Base-by-base conservation (phyloP, 2,113 vertebrate species). In the Chionodraco myersi region DNA sequence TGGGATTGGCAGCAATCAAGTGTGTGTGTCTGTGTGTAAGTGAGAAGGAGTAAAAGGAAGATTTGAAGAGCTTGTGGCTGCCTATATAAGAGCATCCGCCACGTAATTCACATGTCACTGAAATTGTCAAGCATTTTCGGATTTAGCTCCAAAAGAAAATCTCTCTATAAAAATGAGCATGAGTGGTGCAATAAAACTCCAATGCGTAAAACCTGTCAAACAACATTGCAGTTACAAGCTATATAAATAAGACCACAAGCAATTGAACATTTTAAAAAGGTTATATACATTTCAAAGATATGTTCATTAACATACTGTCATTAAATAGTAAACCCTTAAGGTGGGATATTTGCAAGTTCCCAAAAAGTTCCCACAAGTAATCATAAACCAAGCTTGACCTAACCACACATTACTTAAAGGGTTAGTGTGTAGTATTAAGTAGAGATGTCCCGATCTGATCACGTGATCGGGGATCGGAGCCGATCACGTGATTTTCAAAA, bases 1-100 rank as follows among this genome's bases (percentile, higher is more conserved):
- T 64, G 18, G 44, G 26, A 53, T 73, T 4, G 51, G 47, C 48
- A 12, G 60, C 75, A 80, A 52, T 73, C 16, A 65, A 26, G 53
- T 66, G 49, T 48, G 51, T 30, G 13, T 56, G 10, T 34, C n/a
- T 48, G 41, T 30, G 13, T 56, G 10, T 34, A 16, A 41, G 51
- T 23, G 34, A 5, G 44, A 0, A 53, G 10, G 45, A 21, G 59
- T 10, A 13, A 41, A 30, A 21, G 6, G 5, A 36, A 44, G 14
- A 44, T 7, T 1, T n/a, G 15, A 26, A 48, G 30, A 41, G 15
- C 13, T 44, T 62, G 8, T 9, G 8, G 16, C 41, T 44, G 10
- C 10, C 10, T 62, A 7, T 23, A 21, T 41, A 44, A 56, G 2
- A 77, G 53, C 5, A 67, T 60, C 74, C 41, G 44, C 44, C 41